Evolutionary conservation across 1,140 invertebrate species (phyloP), one percentile per base, ranked within the genome.

Genomic region (Cataglyphis hispanica): DNA sequence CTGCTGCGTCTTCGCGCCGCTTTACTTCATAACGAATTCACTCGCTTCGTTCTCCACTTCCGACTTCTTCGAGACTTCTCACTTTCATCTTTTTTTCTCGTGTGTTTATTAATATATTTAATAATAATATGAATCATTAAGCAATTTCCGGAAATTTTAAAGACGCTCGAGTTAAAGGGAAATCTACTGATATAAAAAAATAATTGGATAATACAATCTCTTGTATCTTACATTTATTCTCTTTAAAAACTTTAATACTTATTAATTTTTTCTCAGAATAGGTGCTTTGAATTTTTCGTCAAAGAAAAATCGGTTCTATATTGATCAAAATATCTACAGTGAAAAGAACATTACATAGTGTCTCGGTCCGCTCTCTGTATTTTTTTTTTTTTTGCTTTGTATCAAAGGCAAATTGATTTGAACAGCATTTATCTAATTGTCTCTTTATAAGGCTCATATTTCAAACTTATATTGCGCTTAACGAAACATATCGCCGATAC

Each of bases 11-110:
- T 83, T 74, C 53, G 78, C 66, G 25, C 67, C 37, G 78, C 53
- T 58, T 81, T 69, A 56, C 77, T 70, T 74, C 61, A 83, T 61
- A 43, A 67, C 50, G 56, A 74, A 83, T 74, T 74, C 34, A 83
- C 72, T 19, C 37, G 37, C 34, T 43, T n/a, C 46, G 31, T 43
- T n/a, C 22, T 34, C 46, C 13, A 43, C 7, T 72, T 80, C 63
- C 43, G 43, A n/a, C 40, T 80, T 22, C 27, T 66, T 31, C 43
- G 63, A 53, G 46, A 40, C 43, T 53, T 69, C 19, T 53, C 63
- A n/a, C 43, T 25, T 43, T 8, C 19, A 13, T 25, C 43, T 46
- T 16, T 25, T 10, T 46, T 46, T 13, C 13, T 46, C 43, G 11
- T 3, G 27, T 16, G 13, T 31, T 25, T n/a, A 43, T 37, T 25